Percentiles rank a stretch among this genome's conserved stretches.
phyloP scores from a whole-genome alignment of 2,888 invertebrate genomes.

The Mimumesa dahlbomi region DNA sequence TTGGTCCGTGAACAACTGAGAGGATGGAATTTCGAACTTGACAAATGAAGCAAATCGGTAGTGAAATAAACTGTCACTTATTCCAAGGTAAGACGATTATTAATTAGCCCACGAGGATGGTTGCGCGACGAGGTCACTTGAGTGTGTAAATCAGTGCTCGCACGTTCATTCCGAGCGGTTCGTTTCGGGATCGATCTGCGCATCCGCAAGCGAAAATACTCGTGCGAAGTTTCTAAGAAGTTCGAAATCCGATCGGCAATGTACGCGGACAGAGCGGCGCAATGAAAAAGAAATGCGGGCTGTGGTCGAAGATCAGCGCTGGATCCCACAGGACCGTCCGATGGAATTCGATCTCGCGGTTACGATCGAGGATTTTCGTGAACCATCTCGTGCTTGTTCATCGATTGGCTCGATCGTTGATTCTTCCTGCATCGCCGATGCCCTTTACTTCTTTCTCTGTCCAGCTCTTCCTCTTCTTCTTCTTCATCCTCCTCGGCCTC shows the following conservation, averaged over 20 bases:
- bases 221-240: constrained; percentile 65
- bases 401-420: constrained; percentile 44
- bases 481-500: background rate
- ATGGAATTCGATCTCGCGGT: constrained; percentile 71
- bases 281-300: constrained; percentile 44
- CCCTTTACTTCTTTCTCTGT: constrained; percentile 12
- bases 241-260: constrained; percentile 57
- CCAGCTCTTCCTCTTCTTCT: constrained; percentile 54
- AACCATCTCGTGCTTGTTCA: constrained; percentile 41
- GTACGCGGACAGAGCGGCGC: constrained; percentile 6
- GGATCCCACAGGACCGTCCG: constrained; percentile 52
- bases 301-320: constrained; percentile 48
- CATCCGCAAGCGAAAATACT: constrained; percentile 44
- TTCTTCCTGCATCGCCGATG: constrained; percentile 37
- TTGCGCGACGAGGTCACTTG: too few species aligned
- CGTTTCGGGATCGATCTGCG: background rate
- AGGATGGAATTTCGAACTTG: too few species aligned
- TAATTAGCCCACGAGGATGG: too few species aligned
- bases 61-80: too few species aligned
- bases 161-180: constrained; percentile 3
- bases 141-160: background rate
- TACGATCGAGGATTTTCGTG: constrained; percentile 57
- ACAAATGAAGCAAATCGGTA: too few species aligned
- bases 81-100: too few species aligned
- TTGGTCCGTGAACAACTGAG: too few species aligned